Evolutionary conservation across 2,888 invertebrate species (phyloP).

Genomic region (Blera fallax): DNA sequence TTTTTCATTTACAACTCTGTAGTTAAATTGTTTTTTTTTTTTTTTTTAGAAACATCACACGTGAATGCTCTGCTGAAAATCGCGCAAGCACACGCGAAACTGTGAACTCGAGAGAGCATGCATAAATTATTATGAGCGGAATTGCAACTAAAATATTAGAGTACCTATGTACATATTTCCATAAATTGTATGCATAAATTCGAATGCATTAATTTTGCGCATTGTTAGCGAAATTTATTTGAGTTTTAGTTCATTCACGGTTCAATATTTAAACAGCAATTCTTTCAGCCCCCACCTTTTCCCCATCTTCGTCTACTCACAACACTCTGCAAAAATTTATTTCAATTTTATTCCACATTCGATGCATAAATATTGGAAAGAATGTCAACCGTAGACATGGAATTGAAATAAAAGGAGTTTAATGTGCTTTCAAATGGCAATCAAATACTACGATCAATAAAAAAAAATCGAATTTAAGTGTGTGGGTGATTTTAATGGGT

Average conservation of each 20-base stretch:
- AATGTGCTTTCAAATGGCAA: not conserved
- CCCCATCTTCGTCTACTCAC: not conserved
- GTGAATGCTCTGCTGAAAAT: no score
- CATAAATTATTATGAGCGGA: not conserved
- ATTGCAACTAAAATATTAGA: no score
- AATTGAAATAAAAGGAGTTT: conserved; percentile 2
- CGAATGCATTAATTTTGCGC: not conserved
- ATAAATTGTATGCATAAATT: not conserved
- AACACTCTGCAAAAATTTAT: not conserved
- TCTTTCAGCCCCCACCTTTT: not conserved
- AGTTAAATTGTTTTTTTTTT: no score
- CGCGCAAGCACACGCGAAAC: no score
- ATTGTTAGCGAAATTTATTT: conserved; percentile 6
- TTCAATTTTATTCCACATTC: conserved; percentile 6
- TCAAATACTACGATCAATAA: not conserved
- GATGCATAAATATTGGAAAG: conserved; percentile 3
- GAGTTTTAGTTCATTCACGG: not conserved
- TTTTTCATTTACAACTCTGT: no score
- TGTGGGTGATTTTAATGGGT: not conserved
- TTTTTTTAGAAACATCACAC: not conserved
- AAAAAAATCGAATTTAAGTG: not conserved
- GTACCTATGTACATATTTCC: no score
- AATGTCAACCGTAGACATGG: not conserved
- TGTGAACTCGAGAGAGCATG: no score
- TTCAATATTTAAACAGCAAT: conserved; percentile 1